Evolutionary conservation across 2,888 invertebrate species (phyloP), one percentile per base, ranked within the genome.

Genomic region (Lucinisca nassula): DNA sequence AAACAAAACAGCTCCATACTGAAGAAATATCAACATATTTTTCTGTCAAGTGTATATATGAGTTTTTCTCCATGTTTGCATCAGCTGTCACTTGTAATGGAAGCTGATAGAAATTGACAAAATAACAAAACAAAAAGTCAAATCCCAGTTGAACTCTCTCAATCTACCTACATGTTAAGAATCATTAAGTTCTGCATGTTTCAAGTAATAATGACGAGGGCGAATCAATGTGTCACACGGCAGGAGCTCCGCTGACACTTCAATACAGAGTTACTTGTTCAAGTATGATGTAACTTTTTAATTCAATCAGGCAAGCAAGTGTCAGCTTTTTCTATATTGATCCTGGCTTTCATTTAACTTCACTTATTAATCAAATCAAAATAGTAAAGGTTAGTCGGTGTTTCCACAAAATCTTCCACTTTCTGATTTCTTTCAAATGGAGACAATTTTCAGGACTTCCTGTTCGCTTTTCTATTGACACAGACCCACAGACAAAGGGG

Each of bases 211-310:
- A 67, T 35, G 67, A 67, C 35, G 24, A 35, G 67, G 21, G 32
- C 21, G 35, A 67, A 67, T 67, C 67, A 67, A 67, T 67, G 67
- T 67, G 67, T 67, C 67, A 67, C 67, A 32, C 67, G 2, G 67
- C 35, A 35, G 67, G 67, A 35, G 67, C 24, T 24, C 67, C 4
- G 1, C 12, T 67, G 67, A 67, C 67, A 67, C 67, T 67, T 67
- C 35, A 67, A 67, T 67, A 67, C n/a, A 8, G 67, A 67, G 30
- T 35, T 67, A 35, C 67, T 67, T 67, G 67, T 67, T 67, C 35
- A 67, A 67, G 67, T 67, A 67, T 67, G 67, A 67, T 67, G 67
- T 67, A 67, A 67, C 67, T 67, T 67, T 67, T 67, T 67, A 67
- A 67, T 67, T 67, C 35, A 67, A 67, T 67, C 67, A 67, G 21